Base-by-base conservation (phyloP, 2,113 vertebrate species). In the Hippoglossus stenolepis region DNA sequence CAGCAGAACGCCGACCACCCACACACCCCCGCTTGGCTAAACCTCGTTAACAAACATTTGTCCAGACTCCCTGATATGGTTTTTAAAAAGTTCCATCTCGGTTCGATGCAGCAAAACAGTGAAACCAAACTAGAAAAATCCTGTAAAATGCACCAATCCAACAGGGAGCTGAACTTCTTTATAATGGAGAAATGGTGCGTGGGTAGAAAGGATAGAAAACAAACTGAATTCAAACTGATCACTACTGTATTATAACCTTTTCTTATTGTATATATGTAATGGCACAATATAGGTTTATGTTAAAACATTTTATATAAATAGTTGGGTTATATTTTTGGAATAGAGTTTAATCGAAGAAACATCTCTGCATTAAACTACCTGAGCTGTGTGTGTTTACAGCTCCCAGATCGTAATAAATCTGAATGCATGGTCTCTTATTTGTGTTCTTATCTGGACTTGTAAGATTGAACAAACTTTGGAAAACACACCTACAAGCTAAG, bases 41-140 rank as follows among this genome's bases (percentile, higher is more conserved):
- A 84, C 56, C 78, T 86, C 10, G 15, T 76, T 87, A 87, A 79
- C 73, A 77, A 85, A 66, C 72, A 72, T 87, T 85, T 70, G 62
- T 56, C 63, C 75, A 85, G 58, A 76, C 73, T 78, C 62, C 78
- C 82, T 10, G 31, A 77, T 49, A 84, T 60, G 65, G 65, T 78
- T 68, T 24, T 24, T 5, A 54, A 73, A 82, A 84, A 68, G 31
- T 70, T 61, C 2, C 65, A 3, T 15, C 38, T 59, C 58, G 23
- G 75, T 79, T 17, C 18, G 20, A 79, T 57, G 20, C 8, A 72
- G 15, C 0, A 10, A 21, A 31, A 58, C 45, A 62, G 57, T 12
- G 11, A 73, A 21, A 65, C 20, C 24, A 49, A 76, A 62, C 2
- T 8, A 28, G 38, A 73, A 73, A 31, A 51, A 65, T 70, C 43